Evolutionary conservation across 2,888 invertebrate genomes (phyloP), one percentile per base, ranked within the genome.

Genomic region (Acronicta psi): DNA sequence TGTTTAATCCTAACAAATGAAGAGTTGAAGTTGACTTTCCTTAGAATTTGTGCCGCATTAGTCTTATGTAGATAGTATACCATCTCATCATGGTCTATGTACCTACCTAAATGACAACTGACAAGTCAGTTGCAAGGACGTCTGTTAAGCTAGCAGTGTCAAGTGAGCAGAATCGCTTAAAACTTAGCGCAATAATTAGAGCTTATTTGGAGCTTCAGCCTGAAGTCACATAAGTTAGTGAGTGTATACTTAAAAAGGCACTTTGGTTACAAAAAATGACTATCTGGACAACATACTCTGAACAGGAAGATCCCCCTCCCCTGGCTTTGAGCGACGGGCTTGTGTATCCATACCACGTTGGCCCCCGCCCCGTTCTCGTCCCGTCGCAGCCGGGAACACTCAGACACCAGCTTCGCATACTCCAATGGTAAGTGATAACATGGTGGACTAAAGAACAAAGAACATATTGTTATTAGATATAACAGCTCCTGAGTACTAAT

Each of bases 271-370:
- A 25, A 29, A 1, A 29, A 29, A 2, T n/a, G 34, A 34, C n/a
- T 34, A 34, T 1, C n/a, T n/a, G n/a, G 1, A 34, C n/a, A 34
- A 66, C 69, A 88, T 91, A 97, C 97, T 84, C 97, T 95, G 86
- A 98, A 98, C 23, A 98, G 88, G 79, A 97, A 97, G 64, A 98
- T 98, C 46, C 98, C 98, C 80, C 96, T 94, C 9, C 98, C 98
- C 87, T 98, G 97, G 74, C 97, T 98, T 86, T 97, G 96, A 0
- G 97, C 97, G 0, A 97, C 97, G 0, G 98, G 98, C 81, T 98
- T 98, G 84, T 97, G 98, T 65, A 98, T 98, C 98, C 98, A 98
- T n/a, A 97, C 95, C 31, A 91, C 93, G 71, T 88, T 92, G 36
- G 88, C 80, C 11, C 91, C 89, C 8, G 88, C 80, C 0, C 81